Evolutionary conservation across 2,888 invertebrate species (phyloP), one percentile per base, ranked within the genome.

Genomic region (Pseudococcus jackbeardsleyi): DNA sequence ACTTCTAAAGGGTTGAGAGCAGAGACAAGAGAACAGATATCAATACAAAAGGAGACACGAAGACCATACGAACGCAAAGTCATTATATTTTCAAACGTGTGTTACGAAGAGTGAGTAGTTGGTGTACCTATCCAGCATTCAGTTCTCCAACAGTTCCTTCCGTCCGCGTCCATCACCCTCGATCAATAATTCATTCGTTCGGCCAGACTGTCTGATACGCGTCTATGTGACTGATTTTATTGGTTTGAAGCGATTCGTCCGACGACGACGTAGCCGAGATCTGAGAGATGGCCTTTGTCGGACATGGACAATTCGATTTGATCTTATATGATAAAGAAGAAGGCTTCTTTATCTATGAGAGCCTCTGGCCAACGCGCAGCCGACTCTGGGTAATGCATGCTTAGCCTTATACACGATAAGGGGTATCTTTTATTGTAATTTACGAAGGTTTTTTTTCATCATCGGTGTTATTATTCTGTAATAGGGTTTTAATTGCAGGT

Each of bases 101-200:
- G 19, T 59, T 33, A 33, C 26, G 26, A 33, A 1, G 26, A 33
- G 3, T 33, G 26, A 33, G 26, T 33, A 33, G 6, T 54, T 17
- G 12, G 7, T 59, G 19, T 54, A n/a, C 19, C 22, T 26, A 72
- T 33, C 68, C 68, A 72, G 68, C 68, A 15, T 72, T 72, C 68
- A 72, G 68, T 72, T 72, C 68, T 72, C 68, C 68, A 33, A 19
- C 59, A 59, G 19, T 9, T 33, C 68, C 26, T 72, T 11, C 12
- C 68, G 68, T 72, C 68, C 68, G 11, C 68, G 59, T 72, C 68
- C 68, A 72, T 72, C 68, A 72, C 68, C 68, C 68, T 72, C 68
- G 68, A 72, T 72, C 68, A 72, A 72, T 72, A 72, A 72, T 72
- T 72, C 68, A 72, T 72, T 72, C 68, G 68, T 72, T 72, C 68